These are phyloP conservation scores for Coleophora flavipennella DNA, from an alignment of 2,888 invertebrate genomes.

Conservation along the genomic window DNA sequence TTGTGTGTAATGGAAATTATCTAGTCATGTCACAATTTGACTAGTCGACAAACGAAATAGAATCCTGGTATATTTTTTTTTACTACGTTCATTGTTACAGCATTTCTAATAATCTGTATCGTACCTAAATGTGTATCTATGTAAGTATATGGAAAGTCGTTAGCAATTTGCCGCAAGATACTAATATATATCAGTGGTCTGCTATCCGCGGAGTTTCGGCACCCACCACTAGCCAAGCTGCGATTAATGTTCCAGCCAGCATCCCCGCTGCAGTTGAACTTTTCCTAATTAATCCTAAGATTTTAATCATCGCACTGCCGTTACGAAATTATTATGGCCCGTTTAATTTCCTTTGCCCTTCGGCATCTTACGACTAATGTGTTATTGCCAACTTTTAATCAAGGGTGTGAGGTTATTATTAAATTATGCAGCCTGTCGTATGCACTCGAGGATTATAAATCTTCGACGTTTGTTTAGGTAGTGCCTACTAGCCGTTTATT, in stretches of 20 bases:
- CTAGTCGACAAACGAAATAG: no score
- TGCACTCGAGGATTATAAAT: slow-evolving; percentile 65
- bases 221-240: slow-evolving; percentile 18
- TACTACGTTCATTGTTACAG: no score
- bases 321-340: slow-evolving; percentile 66
- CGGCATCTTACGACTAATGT: slow-evolving; percentile 58
- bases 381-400: slow-evolving; percentile 70
- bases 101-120: no score
- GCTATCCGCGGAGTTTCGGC: background rate
- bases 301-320: slow-evolving; percentile 66
- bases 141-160: no score
- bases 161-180: no score
- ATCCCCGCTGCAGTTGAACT: slow-evolving; percentile 44
- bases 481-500: slow-evolving; percentile 29
- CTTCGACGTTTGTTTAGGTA: slow-evolving; percentile 50
- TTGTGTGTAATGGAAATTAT: no score
- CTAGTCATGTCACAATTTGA: no score
- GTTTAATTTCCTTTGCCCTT: slow-evolving; percentile 66
- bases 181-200: background rate
- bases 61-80: no score
- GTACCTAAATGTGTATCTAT: no score
- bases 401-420: slow-evolving; percentile 66
- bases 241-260: slow-evolving; percentile 32
- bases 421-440: slow-evolving; percentile 70
- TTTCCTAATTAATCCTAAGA: slow-evolving; percentile 67